These are phyloP conservation scores for Pandemis cinnamomeana DNA, from an alignment of 2,888 invertebrate species.

Conservation along the genomic window DNA sequence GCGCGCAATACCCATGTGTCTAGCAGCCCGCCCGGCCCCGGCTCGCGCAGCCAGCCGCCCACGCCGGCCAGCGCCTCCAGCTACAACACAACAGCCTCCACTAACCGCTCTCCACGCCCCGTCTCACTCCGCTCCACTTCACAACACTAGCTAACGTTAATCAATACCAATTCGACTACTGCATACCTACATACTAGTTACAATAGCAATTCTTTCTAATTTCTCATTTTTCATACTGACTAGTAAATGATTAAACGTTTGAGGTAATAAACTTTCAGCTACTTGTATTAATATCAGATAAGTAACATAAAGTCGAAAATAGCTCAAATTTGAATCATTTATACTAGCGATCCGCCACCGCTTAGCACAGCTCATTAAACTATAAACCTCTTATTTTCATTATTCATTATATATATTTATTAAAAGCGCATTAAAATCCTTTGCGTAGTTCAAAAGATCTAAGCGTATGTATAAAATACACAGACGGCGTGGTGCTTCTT, in stretches of 20 bases:
- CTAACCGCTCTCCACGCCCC: slow-evolving; percentile 47
- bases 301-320: too few relatives aligned
- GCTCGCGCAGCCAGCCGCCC: slow-evolving; percentile 82
- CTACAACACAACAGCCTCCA: slow-evolving; percentile 75
- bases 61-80: slow-evolving; percentile 83
- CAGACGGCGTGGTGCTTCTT: too few relatives aligned
- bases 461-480: too few relatives aligned
- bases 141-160: slow-evolving; percentile 20
- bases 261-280: too few relatives aligned
- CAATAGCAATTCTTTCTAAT: neutral
- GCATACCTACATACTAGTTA: neutral
- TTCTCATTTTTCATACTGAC: neutral
- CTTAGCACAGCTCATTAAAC: too few relatives aligned
- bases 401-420: too few relatives aligned
- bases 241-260: neutral
- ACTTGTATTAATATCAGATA: too few relatives aligned
- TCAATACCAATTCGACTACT: neutral
- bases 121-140: slow-evolving; percentile 31
- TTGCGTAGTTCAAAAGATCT: too few relatives aligned
- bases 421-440: too few relatives aligned
- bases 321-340: too few relatives aligned
- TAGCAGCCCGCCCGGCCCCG: slow-evolving; percentile 72
- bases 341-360: too few relatives aligned
- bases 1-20: slow-evolving; percentile 85
- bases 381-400: too few relatives aligned